Evolutionary conservation across 2,797 vertebrate genomes (phyloP).

Genomic region (Coregonus ussuriensis): DNA sequence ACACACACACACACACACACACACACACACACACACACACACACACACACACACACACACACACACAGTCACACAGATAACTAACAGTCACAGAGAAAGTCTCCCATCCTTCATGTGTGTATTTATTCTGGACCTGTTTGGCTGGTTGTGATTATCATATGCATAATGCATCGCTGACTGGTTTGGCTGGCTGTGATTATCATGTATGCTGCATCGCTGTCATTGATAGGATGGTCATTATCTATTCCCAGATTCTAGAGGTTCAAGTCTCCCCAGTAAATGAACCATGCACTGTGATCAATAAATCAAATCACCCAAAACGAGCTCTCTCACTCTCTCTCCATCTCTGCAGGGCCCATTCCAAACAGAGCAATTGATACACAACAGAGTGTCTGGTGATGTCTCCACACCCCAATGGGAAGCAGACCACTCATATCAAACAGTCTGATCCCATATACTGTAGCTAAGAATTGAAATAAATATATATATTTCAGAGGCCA

Average conservation of each 20-base stretch:
- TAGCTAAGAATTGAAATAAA: no score
- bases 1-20: neutral
- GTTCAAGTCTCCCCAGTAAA: neutral
- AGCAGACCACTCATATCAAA: no score
- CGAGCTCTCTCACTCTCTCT: neutral
- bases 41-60: neutral
- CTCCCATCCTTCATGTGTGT: neutral
- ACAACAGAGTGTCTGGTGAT: neutral
- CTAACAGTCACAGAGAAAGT: neutral
- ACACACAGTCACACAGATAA: neutral
- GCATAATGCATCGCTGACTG: no score
- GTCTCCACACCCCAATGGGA: no score
- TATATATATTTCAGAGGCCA: no score
- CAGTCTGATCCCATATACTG: no score
- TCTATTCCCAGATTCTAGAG: neutral
- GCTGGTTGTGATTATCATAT: neutral
- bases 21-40: constrained; percentile 15
- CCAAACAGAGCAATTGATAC: neutral
- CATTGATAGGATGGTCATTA: neutral
- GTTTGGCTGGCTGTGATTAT: no score
- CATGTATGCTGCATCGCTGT: neutral
- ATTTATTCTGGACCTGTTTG: neutral
- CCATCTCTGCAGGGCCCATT: neutral
- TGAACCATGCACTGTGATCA: neutral
- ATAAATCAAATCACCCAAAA: neutral